These are phyloP conservation scores for Eupsittula cactorum DNA, from an alignment of 2,113 vertebrate genomes.

Conservation along the genomic window DNA sequence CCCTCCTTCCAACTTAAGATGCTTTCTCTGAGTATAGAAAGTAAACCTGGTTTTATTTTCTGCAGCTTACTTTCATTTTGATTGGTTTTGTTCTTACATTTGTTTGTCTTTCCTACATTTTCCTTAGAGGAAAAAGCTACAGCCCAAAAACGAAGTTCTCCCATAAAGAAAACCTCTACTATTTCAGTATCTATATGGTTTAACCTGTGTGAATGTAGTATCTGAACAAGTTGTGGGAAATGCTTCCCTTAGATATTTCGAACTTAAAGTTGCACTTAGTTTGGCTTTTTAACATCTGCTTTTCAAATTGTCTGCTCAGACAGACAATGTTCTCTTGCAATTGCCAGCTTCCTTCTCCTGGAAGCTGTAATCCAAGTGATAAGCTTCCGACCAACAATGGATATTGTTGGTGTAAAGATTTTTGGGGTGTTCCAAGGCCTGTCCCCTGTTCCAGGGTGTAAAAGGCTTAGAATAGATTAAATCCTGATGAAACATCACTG, in stretches of 20 bases:
- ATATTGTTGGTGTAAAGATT: not conserved
- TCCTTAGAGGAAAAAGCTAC: not conserved
- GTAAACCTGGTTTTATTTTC: not conserved
- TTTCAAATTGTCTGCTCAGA: not conserved
- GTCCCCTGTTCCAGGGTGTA: not conserved
- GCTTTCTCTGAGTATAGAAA: not conserved
- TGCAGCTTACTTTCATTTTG: not conserved
- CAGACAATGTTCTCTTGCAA: fast-evolving
- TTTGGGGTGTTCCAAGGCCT: not conserved
- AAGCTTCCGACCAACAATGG: not conserved
- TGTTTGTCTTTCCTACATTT: not conserved
- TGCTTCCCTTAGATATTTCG: not conserved
- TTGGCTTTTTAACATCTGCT: not conserved
- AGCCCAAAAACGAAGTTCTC: not conserved
- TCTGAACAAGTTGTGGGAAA: not conserved
- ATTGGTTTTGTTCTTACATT: not conserved
- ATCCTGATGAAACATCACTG: not conserved
- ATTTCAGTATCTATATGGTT: not conserved
- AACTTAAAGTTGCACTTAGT: not conserved
- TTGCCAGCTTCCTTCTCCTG: not conserved
- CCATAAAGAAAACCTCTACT: not conserved
- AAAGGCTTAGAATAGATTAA: not conserved
- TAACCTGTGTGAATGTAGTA: not conserved
- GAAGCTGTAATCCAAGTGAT: not conserved
- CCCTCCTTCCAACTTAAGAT: not conserved